Evolutionary conservation across 35 echinoderm and acorn worm species (phyloP), one percentile per base, ranked within the genome.

Genomic region (Lytechinus variegatus): DNA sequence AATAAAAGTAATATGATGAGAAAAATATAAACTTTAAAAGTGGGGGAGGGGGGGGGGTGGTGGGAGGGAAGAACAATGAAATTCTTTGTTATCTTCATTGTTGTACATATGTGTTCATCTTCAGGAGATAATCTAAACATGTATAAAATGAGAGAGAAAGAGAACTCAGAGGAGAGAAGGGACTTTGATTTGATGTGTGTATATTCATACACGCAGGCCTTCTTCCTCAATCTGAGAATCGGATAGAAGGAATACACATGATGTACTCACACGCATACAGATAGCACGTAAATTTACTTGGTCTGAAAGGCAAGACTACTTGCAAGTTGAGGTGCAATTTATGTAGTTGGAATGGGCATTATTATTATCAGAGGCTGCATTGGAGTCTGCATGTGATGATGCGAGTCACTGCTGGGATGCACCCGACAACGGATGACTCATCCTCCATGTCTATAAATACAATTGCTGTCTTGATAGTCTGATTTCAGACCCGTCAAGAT

Each of bases 391-490:
- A n/a, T 79, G 66, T 24, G 24, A 24, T 19, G 66, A 79, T 79
- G 5, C 66, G 33, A 79, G 19, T 79, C 66, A 79, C 66, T 79
- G 56, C 19, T n/a, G 88, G 88, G 88, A 90, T 90, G 88, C 88
- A 90, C 88, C 88, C 88, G 3, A 6, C 88, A 90, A 51, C 4
- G 29, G 88, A 90, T 90, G 88, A 90, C 88, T 90, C 88, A 90
- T 90, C 88, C 16, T 52, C 4, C 10, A 44, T 54, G 28, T 90
- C 29, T 90, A 90, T 52, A 90, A 52, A 90, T 54, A 90, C 66
- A 54, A 44, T 90, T 90, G 88, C 88, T 90, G 28, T 52, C 88
- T 90, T 1, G 29, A 90, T 90, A 90, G 88, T 90, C 88, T 90
- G 16, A 33, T 52, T 90, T 54, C 88, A 90, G 88, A 54, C 88